Conservation (phyloP, 2,113 vertebrate genomes). For the Tretioscincus oriximinensis region DNA sequence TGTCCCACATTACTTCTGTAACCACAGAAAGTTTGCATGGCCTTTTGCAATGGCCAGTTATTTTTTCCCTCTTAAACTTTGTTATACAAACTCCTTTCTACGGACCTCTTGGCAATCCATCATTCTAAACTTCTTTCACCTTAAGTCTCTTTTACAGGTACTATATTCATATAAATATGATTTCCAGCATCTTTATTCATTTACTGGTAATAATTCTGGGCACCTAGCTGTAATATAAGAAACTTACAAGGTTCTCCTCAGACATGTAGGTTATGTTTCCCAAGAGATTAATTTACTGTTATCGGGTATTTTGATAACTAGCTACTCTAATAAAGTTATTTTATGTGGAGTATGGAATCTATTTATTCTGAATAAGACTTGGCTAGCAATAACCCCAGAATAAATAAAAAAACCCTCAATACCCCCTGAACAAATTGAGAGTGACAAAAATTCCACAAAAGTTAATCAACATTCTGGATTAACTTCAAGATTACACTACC, state of each 20-base stretch:
- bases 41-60: too few species aligned
- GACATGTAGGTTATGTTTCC: not conserved
- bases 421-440: not conserved
- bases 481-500: not conserved
- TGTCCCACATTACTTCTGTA: not conserved
- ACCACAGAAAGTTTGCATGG: constrained; percentile 17
- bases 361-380: not conserved
- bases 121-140: too few species aligned
- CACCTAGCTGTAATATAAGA: not conserved
- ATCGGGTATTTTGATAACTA: not conserved
- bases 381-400: not conserved
- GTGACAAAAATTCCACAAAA: not conserved
- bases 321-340: not conserved
- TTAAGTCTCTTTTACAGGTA: too few species aligned
- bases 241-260: not conserved
- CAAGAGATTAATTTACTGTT: not conserved
- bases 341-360: too few species aligned
- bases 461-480: not conserved
- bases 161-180: not conserved
- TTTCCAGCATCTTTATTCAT: not conserved
- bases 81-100: too few species aligned
- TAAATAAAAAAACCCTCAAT: not conserved
- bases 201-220: not conserved
- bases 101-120: too few species aligned
- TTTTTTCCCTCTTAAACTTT: too few species aligned